These are phyloP conservation scores for Acrocephalus scirpaceus DNA, from an alignment of 2,797 vertebrate species.

Conservation along the genomic window DNA sequence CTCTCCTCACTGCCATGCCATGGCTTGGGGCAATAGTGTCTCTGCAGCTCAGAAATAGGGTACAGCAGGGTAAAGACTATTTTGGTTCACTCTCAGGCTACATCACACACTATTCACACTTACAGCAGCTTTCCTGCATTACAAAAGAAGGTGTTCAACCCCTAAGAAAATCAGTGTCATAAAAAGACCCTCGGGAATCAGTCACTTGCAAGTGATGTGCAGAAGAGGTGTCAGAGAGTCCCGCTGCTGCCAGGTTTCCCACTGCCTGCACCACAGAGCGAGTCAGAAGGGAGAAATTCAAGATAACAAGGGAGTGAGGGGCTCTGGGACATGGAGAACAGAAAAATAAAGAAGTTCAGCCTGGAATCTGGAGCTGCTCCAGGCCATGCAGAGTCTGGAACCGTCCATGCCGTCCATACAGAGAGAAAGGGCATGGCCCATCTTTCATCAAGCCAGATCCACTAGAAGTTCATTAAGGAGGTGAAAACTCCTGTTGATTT, in stretches of 20 bases:
- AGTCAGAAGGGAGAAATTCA: not conserved
- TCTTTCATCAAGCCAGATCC: not conserved
- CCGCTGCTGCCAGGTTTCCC: not conserved
- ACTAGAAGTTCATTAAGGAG: not conserved
- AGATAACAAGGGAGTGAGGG: not conserved
- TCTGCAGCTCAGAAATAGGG: not conserved
- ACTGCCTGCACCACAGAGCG: not conserved
- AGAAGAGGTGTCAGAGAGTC: not conserved
- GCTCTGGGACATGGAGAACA: not conserved
- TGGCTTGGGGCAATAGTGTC: not conserved
- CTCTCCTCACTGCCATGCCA: not conserved
- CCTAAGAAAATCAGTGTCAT: not conserved
- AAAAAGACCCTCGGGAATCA: not conserved
- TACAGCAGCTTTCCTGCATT: fast-evolving
- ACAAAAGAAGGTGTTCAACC: not conserved
- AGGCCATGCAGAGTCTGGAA: not conserved
- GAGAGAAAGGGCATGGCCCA: not conserved
- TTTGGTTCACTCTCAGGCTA: not conserved
- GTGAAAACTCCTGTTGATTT: slow-evolving; percentile 10
- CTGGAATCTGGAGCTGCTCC: not conserved
- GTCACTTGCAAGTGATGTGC: not conserved
- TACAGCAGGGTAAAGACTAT: not conserved
- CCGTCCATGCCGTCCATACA: fast-evolving
- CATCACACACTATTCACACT: not conserved
- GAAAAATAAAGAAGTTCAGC: not conserved